Percentiles rank a stretch among this genome's conserved stretches.
Evolutionary conservation across 2,888 invertebrate species (phyloP).

Genomic region (Adela reaumurella): DNA sequence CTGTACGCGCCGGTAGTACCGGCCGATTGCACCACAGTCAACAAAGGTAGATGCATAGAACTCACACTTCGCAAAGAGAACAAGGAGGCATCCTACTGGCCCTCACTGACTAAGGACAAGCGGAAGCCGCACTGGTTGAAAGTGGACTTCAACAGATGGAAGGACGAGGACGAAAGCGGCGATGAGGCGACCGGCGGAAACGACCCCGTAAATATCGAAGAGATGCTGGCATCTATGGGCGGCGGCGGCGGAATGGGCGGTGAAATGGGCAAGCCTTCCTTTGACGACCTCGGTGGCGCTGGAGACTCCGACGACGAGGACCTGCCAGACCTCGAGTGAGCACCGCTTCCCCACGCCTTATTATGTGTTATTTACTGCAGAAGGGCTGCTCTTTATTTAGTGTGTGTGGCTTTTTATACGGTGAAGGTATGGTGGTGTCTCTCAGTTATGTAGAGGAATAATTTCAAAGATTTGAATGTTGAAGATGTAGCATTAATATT

Average conservation of each 20-base stretch:
- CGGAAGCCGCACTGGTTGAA: conserved; percentile 94
- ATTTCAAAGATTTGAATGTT: no score
- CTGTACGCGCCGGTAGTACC: conserved; percentile 79
- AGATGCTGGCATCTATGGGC: conserved; percentile 74
- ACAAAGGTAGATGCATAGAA: conserved; percentile 73
- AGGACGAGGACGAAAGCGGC: conserved; percentile 94
- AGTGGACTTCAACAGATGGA: conserved; percentile 97
- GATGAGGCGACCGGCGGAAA: conserved; percentile 57
- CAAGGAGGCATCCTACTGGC: conserved; percentile 80
- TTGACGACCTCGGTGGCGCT: conserved; percentile 72
- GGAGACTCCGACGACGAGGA: conserved; percentile 80
- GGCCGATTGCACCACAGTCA: conserved; percentile 69
- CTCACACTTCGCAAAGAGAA: conserved; percentile 69
- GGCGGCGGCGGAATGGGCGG: conserved; percentile 30
- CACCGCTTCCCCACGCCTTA: background rate
- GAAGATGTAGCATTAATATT: no score
- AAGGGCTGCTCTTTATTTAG: background rate
- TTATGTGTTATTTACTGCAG: background rate
- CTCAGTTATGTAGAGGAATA: no score
- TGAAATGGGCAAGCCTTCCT: conserved; percentile 63
- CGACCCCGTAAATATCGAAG: conserved; percentile 55
- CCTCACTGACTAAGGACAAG: conserved; percentile 79
- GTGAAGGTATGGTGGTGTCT: no score
- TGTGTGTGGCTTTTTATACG: no score
- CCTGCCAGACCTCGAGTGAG: conserved; percentile 70